These are phyloP conservation scores for Beroe ovata DNA, from an alignment of 37 sponge, comb jelly and placozoan genomes.

Conservation along the genomic window DNA sequence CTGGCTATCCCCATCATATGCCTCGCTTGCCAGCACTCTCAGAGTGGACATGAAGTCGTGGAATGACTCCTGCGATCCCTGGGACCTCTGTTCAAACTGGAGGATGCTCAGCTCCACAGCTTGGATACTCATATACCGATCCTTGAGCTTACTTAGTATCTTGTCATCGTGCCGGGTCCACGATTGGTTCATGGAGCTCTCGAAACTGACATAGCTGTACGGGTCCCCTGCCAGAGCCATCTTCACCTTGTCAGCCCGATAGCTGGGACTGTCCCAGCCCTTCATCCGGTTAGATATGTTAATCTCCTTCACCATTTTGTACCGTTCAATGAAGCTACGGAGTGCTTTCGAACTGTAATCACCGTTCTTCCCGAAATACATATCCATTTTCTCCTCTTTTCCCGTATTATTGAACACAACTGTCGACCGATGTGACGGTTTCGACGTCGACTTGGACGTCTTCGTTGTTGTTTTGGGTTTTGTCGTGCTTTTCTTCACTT, in stretches of 20 bases:
- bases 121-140: background rate
- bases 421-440: background rate
- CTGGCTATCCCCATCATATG: background rate
- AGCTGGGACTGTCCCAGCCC: background rate
- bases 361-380: background rate
- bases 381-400: background rate
- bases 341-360: background rate
- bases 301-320: background rate
- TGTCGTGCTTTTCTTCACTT: too few relatives aligned
- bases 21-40: background rate
- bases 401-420: background rate
- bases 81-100: background rate
- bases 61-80: background rate
- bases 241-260: slow-evolving; percentile 6
- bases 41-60: background rate
- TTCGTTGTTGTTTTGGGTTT: background rate
- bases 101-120: background rate
- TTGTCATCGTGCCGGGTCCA: slow-evolving; percentile 3
- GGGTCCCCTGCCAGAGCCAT: background rate
- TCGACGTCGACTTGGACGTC: background rate
- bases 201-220: background rate
- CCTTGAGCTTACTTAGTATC: background rate
- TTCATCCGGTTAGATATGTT: background rate
- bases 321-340: background rate
- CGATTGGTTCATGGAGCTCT: background rate